Evolutionary conservation across 2,113 vertebrate genomes (phyloP).

Genomic region (Anolis sagrei): DNA sequence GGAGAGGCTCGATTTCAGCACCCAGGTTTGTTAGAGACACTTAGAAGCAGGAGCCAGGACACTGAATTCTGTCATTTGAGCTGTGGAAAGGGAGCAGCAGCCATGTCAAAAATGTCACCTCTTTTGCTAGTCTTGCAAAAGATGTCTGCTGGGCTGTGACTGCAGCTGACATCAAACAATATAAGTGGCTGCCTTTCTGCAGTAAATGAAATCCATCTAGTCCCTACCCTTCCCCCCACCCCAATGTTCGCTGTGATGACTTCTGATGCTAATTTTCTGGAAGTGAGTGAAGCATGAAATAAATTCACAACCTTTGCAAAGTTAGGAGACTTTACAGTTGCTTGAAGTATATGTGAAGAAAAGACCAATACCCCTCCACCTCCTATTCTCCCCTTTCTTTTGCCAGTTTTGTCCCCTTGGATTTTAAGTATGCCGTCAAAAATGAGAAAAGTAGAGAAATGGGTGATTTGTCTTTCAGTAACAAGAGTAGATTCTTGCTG

Average conservation of each 20-base stretch:
- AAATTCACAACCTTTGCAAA: slow-evolving; percentile 62
- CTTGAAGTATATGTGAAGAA: slow-evolving; percentile 67
- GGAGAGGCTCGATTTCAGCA: slow-evolving; percentile 68
- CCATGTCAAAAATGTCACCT: slow-evolving; percentile 75
- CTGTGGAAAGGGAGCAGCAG: slow-evolving; percentile 70
- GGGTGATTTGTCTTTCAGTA: slow-evolving; percentile 38
- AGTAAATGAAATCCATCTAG: slow-evolving; percentile 73
- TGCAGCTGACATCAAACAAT: slow-evolving; percentile 71
- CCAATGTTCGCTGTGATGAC: slow-evolving; percentile 67
- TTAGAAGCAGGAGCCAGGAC: slow-evolving; percentile 60
- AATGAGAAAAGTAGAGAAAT: slow-evolving; percentile 22
- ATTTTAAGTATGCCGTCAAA: slow-evolving; percentile 68
- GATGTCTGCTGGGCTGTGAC: slow-evolving; percentile 72
- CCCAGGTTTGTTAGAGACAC: slow-evolving; percentile 64
- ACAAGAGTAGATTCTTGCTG: not conserved
- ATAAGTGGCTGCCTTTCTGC: slow-evolving; percentile 69
- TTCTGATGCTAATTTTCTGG: slow-evolving; percentile 73
- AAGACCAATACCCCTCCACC: slow-evolving; percentile 67
- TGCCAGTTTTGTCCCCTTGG: not conserved
- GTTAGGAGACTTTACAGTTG: slow-evolving; percentile 66
- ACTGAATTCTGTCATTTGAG: slow-evolving; percentile 71
- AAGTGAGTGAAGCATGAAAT: slow-evolving; percentile 72
- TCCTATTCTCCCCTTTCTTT: slow-evolving; percentile 34
- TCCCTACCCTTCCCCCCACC: slow-evolving; percentile 19
- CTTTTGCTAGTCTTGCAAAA: slow-evolving; percentile 74